Percentiles rank a stretch among this genome's conserved stretches.
Conservation (phyloP, 1,140 invertebrate genomes). For the Melipona quadrifasciata region DNA sequence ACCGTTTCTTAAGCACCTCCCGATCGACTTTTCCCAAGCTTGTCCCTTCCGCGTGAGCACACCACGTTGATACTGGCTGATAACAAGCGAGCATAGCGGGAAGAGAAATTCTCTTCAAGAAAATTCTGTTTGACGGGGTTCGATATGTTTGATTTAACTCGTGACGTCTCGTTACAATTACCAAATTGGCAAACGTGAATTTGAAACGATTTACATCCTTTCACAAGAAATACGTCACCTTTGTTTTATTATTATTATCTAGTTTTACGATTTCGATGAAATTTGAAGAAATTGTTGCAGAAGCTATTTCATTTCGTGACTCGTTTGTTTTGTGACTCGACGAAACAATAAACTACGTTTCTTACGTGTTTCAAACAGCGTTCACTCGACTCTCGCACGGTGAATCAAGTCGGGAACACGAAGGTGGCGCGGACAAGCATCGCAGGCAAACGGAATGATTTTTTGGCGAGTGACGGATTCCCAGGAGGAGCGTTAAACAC, state of each 20-base stretch:
- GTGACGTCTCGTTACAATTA: background rate
- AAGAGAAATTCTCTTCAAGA: background rate
- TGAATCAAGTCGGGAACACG: too few species aligned
- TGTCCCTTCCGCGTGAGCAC: background rate
- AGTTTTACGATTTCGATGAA: too few species aligned
- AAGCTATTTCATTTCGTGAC: too few species aligned
- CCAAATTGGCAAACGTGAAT: background rate
- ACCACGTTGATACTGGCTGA: background rate
- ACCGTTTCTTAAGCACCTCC: conserved; percentile 10
- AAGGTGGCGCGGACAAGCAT: background rate
- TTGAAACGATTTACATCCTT: too few species aligned
- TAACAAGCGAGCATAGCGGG: background rate
- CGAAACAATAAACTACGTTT: too few species aligned
- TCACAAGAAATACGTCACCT: too few species aligned
- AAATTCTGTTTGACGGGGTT: background rate
- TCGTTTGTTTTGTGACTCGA: too few species aligned
- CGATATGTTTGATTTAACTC: background rate
- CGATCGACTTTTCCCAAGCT: background rate
- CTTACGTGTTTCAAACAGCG: too few species aligned
- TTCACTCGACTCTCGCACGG: too few species aligned
- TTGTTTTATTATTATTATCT: too few species aligned
- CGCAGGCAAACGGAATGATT: background rate
- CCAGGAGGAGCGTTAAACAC: background rate
- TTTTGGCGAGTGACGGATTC: background rate
- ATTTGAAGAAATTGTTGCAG: too few species aligned